Conservation (phyloP, 2,113 vertebrate genomes). For the Pachypanchax playfairii region DNA sequence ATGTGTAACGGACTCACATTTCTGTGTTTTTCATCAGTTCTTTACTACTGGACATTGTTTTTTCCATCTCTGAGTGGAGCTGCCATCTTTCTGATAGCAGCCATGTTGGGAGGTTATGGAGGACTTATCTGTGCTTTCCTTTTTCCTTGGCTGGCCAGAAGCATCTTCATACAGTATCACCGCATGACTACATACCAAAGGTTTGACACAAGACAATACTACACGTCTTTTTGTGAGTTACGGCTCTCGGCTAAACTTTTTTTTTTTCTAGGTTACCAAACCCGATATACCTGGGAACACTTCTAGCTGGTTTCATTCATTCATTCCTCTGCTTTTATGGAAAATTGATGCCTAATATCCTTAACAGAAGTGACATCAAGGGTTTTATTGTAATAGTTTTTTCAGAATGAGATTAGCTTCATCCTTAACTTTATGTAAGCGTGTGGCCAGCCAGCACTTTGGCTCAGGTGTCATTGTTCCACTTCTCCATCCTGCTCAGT, state of each 20-base stretch:
- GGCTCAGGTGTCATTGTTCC: slow-evolving; percentile 71
- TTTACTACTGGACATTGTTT: slow-evolving; percentile 80
- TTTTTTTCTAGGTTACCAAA: slow-evolving; percentile 76
- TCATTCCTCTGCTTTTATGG: slow-evolving; percentile 79
- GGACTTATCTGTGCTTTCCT: slow-evolving; percentile 72
- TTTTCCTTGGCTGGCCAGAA: slow-evolving; percentile 79
- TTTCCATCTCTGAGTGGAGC: slow-evolving; percentile 76
- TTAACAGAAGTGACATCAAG: slow-evolving; percentile 39
- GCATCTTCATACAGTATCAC: slow-evolving; percentile 80
- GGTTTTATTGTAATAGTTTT: neutral
- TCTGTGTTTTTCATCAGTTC: slow-evolving; percentile 57
- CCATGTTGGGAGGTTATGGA: slow-evolving; percentile 76
- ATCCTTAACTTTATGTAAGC: slow-evolving; percentile 74
- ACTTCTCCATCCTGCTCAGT: slow-evolving; percentile 70
- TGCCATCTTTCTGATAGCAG: slow-evolving; percentile 74
- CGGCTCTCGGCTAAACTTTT: neutral
- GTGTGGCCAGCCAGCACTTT: slow-evolving; percentile 70
- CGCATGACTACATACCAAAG: slow-evolving; percentile 81
- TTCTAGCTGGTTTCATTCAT: slow-evolving; percentile 78
- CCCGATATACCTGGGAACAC: slow-evolving; percentile 81
- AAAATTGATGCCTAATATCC: slow-evolving; percentile 83
- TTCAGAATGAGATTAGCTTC: neutral
- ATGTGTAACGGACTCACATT: neutral
- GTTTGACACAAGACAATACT: slow-evolving; percentile 45
- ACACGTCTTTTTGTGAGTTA: neutral